These are phyloP conservation scores for Catharus ustulatus DNA, from an alignment of 2,797 vertebrate species.

Conservation along the genomic window DNA sequence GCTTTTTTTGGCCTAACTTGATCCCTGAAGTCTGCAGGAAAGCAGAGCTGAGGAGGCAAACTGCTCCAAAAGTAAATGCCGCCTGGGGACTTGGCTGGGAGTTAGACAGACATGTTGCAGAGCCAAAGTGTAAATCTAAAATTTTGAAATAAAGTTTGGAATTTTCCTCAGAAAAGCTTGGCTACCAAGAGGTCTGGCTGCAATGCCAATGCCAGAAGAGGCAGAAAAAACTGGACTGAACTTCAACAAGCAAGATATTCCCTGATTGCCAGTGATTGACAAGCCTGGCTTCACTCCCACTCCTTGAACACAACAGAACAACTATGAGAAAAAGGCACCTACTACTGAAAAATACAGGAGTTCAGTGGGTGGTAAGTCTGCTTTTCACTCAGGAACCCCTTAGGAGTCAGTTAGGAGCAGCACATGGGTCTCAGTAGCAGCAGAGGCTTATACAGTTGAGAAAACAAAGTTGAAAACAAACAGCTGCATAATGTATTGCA, in stretches of 20 bases:
- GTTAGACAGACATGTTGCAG: constrained; percentile 3
- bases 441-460: constrained; percentile 47
- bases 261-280: not conserved
- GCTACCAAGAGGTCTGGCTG: constrained; percentile 36
- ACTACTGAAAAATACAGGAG: not conserved
- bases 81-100: constrained; percentile 51
- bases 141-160: constrained; percentile 64
- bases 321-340: not conserved
- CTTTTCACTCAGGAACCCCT: not conserved
- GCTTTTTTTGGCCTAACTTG: constrained; percentile 56
- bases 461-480: constrained; percentile 71
- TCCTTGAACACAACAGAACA: not conserved
- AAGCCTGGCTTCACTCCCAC: not conserved
- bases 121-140: constrained; percentile 58
- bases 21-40: constrained; percentile 49
- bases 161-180: constrained; percentile 46
- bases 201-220: not conserved
- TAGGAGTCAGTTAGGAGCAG: not conserved
- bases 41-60: constrained; percentile 32
- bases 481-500: constrained; percentile 64
- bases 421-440: constrained; percentile 27
- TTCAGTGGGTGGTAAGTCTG: not conserved
- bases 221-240: constrained; percentile 45
- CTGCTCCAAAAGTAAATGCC: constrained; percentile 51
- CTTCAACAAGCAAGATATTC: constrained; percentile 24